These are phyloP conservation scores for Chelonus insularis DNA, from an alignment of 1,140 invertebrate genomes.

Conservation along the genomic window DNA sequence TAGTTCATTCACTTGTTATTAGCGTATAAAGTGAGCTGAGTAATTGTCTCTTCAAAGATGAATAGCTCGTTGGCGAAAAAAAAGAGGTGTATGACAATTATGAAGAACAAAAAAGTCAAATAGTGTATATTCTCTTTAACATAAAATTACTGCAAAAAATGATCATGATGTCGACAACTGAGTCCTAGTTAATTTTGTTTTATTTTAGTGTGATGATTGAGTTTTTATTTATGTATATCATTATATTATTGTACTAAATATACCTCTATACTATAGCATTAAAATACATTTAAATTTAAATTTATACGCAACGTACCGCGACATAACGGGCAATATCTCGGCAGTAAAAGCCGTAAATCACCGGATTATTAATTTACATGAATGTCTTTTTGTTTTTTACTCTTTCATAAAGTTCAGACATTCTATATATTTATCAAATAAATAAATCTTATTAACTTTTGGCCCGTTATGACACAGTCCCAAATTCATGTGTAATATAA, in stretches of 20 bases:
- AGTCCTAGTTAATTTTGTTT: too few species aligned
- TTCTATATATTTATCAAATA: conserved; percentile 5
- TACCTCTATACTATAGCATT: conserved; percentile 23
- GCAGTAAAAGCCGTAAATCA: background rate
- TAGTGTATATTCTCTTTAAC: too few species aligned
- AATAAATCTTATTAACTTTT: conserved; percentile 11
- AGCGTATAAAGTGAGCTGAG: too few species aligned
- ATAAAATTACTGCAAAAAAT: too few species aligned
- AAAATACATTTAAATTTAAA: conserved; percentile 30
- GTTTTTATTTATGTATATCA: background rate
- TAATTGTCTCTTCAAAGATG: too few species aligned
- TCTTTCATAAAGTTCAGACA: background rate
- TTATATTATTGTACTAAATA: conserved; percentile 26
- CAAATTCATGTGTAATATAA: background rate
- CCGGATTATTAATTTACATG: conserved; percentile 5
- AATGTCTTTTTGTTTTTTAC: background rate
- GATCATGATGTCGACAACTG: too few species aligned
- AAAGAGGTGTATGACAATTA: too few species aligned
- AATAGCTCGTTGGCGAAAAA: too few species aligned
- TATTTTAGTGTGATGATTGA: background rate
- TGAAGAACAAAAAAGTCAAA: too few species aligned
- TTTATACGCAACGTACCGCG: conserved; percentile 23
- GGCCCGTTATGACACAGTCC: conserved; percentile 22
- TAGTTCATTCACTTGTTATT: too few species aligned
- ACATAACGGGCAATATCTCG: conserved; percentile 21